Conservation (phyloP, 2,888 invertebrate genomes). For the Endotricha flammealis region DNA sequence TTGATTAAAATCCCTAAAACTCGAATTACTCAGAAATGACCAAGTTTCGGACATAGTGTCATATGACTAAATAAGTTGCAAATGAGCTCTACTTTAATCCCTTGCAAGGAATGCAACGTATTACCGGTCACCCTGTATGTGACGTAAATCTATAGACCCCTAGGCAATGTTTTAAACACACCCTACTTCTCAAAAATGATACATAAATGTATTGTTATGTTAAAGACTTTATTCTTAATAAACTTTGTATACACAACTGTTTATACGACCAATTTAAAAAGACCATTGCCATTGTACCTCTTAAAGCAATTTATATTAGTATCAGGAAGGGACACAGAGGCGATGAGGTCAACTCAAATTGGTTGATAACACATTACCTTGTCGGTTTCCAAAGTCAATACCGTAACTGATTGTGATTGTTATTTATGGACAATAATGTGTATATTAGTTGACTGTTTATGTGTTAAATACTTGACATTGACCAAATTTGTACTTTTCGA, state of each 20-base stretch:
- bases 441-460: conserved; percentile 8
- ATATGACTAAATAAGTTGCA: no score
- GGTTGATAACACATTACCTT: background rate
- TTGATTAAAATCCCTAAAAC: no score
- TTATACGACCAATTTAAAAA: background rate
- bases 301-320: background rate
- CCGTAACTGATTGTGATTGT: conserved; percentile 28
- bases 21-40: no score
- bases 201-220: no score
- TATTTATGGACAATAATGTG: conserved; percentile 29
- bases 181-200: no score
- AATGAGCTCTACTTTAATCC: no score
- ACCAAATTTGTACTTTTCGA: background rate
- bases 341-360: background rate
- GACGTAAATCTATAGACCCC: no score
- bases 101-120: no score
- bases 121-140: no score
- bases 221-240: no score
- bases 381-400: conserved; percentile 23
- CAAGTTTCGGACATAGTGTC: no score
- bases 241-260: background rate
- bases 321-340: background rate
- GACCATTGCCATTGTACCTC: background rate
- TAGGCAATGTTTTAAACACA: no score
- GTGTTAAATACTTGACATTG: background rate